A percentile compares a stretch with the other conserved stretches of the same genome.
Evolutionary conservation across 2,797 vertebrate genomes (phyloP).

Genomic region (Megalops cyprinoides): DNA sequence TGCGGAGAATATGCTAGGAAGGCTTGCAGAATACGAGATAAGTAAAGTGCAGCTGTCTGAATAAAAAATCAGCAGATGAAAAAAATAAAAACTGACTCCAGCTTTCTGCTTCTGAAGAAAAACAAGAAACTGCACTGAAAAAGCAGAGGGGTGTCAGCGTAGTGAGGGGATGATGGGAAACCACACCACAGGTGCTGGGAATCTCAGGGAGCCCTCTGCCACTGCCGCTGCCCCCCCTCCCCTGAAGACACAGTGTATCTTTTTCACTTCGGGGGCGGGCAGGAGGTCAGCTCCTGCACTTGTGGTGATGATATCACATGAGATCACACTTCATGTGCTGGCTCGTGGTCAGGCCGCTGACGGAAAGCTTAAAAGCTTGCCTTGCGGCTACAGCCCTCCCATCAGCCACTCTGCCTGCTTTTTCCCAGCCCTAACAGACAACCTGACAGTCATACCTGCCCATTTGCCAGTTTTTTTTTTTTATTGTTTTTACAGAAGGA

Average conservation of each 20-base stretch:
- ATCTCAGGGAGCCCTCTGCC: too few relatives aligned
- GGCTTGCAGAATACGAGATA: too few relatives aligned
- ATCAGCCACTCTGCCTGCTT: background rate
- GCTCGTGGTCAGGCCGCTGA: background rate
- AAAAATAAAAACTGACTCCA: background rate
- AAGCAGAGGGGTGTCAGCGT: background rate
- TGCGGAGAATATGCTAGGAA: too few relatives aligned
- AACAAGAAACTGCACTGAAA: background rate
- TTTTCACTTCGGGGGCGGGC: background rate
- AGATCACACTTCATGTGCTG: too few relatives aligned
- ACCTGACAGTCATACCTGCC: background rate
- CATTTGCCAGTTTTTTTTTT: too few relatives aligned
- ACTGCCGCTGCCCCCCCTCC: too few relatives aligned
- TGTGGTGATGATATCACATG: background rate
- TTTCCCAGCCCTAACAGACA: too few relatives aligned
- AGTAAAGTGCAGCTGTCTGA: too few relatives aligned
- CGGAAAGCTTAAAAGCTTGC: background rate
- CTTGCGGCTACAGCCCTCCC: background rate
- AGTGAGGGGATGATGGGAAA: background rate
- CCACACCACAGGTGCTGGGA: background rate
- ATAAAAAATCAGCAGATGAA: background rate
- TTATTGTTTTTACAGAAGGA: too few relatives aligned
- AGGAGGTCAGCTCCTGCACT: background rate
- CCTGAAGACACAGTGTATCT: too few relatives aligned
- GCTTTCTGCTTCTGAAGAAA: background rate